phyloP scores from a whole-genome alignment of 2,113 vertebrate species.

The Hassar affinis region DNA sequence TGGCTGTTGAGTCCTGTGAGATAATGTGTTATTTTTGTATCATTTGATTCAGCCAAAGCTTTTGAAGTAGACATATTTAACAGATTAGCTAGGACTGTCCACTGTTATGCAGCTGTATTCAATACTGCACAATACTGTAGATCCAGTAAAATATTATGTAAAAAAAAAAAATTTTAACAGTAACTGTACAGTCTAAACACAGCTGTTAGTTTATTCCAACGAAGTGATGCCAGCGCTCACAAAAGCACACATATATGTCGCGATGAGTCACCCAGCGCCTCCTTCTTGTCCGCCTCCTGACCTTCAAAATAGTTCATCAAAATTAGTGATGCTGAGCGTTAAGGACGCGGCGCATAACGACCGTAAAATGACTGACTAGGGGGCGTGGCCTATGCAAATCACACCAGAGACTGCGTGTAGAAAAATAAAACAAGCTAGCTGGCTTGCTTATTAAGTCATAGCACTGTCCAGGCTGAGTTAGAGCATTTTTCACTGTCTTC shows the following conservation, averaged over 20 bases:
- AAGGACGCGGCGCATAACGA: slow-evolving; percentile 97
- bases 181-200: neutral
- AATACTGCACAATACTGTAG: neutral
- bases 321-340: slow-evolving; percentile 97
- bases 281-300: slow-evolving; percentile 66
- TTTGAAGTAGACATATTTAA: slow-evolving; percentile 9
- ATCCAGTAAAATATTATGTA: neutral
- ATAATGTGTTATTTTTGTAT: slow-evolving; percentile 29
- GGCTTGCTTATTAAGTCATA: slow-evolving; percentile 92
- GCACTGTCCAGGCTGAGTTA: slow-evolving; percentile 65
- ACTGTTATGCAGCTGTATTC: neutral
- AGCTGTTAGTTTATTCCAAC: neutral
- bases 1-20: slow-evolving; percentile 37
- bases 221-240: neutral
- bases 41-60: slow-evolving; percentile 11
- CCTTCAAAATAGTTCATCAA: slow-evolving; percentile 99
- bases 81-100: neutral
- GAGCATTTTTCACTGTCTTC: slow-evolving; percentile 64
- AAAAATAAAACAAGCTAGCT: slow-evolving; percentile 83
- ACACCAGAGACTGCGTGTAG: slow-evolving; percentile 87
- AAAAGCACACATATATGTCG: neutral
- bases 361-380: slow-evolving; percentile 95
- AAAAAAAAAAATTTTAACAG: too few species aligned
- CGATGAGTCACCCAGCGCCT: neutral
- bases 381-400: slow-evolving; percentile 90